phyloP scores from a whole-genome alignment of 2,113 vertebrate species.

The Lontra canadensis region DNA sequence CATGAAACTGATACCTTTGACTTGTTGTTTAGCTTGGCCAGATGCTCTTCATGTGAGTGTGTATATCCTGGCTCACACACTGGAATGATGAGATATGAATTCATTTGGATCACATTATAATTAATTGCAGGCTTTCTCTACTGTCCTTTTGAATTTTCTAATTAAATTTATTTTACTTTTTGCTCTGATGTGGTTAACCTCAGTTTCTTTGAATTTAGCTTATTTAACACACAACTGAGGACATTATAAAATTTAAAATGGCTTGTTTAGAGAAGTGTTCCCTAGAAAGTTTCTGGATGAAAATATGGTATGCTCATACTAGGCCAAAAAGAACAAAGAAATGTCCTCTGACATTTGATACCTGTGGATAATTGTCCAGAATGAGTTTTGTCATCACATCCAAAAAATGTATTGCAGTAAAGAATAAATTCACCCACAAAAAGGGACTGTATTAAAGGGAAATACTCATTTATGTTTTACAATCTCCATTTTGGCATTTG shows the following conservation, averaged over 20 bases:
- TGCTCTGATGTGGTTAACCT: neutral
- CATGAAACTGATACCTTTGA: neutral
- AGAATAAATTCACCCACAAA: neutral
- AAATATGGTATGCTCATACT: neutral
- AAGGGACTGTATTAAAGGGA: neutral
- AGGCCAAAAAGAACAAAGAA: neutral
- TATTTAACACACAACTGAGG: neutral
- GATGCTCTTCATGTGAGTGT: neutral
- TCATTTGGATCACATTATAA: neutral
- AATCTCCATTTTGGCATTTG: neutral
- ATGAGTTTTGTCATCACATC: neutral
- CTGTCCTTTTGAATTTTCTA: neutral
- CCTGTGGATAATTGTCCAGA: neutral
- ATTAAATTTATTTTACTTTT: constrained; percentile 24
- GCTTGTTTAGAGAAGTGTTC: neutral
- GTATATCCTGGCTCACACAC: neutral
- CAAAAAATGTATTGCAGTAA: neutral
- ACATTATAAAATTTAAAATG: constrained; percentile 4
- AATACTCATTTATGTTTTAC: neutral
- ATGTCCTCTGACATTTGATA: neutral
- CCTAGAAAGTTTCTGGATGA: neutral
- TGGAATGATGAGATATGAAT: neutral
- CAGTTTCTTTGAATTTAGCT: neutral
- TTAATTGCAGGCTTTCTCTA: neutral
- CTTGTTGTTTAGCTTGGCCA: neutral